A percentile compares a stretch with the other conserved stretches of the same genome.
phyloP scores from a whole-genome alignment of 2,113 vertebrate species.

The Cromileptes altivelis region DNA sequence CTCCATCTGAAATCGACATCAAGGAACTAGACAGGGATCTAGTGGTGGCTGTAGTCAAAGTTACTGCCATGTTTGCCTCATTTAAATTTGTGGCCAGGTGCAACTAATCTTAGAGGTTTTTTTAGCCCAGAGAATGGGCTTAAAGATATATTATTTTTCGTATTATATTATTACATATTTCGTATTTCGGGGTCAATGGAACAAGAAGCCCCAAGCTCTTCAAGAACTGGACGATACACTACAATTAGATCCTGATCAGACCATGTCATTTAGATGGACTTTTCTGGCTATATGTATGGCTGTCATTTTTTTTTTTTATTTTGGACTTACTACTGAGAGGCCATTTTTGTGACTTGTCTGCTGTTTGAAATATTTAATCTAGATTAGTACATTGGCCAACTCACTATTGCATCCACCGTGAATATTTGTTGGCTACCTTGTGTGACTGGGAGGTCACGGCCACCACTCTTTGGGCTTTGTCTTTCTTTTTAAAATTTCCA shows the following conservation, averaged over 20 bases:
- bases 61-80: neutral
- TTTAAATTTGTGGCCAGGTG: slow-evolving; percentile 8
- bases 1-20: slow-evolving; percentile 37
- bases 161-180: too few relatives aligned
- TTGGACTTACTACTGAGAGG: neutral
- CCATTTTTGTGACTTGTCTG: neutral
- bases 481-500: neutral
- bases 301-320: too few relatives aligned
- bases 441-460: neutral
- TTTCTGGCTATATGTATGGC: too few relatives aligned
- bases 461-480: neutral
- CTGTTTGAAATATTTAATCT: neutral
- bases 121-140: neutral
- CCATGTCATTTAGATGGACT: too few relatives aligned
- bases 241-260: too few relatives aligned
- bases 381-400: neutral
- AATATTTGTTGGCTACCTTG: neutral
- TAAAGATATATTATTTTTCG: too few relatives aligned
- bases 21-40: neutral
- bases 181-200: too few relatives aligned
- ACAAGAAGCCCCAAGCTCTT: too few relatives aligned
- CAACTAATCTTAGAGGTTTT: neutral
- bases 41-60: neutral
- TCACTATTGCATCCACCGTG: neutral
- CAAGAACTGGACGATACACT: too few relatives aligned